Percentiles rank a stretch among this genome's conserved stretches.
Evolutionary conservation across 2,797 vertebrate genomes (phyloP).

Genomic region (Glossophaga mutica): DNA sequence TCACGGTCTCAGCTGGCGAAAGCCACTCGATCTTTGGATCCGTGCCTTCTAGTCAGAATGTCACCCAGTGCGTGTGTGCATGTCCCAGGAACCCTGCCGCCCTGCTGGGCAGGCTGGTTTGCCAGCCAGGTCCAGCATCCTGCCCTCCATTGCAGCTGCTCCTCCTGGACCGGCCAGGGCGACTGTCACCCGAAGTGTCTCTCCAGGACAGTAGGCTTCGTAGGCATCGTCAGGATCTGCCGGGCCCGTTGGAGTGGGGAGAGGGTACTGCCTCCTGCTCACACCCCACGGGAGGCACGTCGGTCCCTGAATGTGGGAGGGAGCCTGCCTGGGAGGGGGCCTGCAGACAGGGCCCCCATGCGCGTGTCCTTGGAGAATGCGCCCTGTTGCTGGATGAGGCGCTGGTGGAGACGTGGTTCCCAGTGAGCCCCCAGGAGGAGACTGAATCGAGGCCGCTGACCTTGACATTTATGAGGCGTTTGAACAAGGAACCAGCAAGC

Average conservation of each 20-base stretch:
- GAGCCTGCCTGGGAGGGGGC: not conserved
- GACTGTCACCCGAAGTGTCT: not conserved
- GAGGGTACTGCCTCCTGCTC: not conserved
- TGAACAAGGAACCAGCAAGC: not conserved
- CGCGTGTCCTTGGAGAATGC: not conserved
- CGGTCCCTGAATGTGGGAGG: not conserved
- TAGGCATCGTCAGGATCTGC: not conserved
- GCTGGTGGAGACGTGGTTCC: not conserved
- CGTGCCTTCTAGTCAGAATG: slow-evolving; percentile 33
- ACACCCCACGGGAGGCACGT: rapidly evolving
- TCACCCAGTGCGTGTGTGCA: not conserved
- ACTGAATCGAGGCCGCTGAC: not conserved
- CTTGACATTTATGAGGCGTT: not conserved
- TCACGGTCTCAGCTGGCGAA: slow-evolving; percentile 41
- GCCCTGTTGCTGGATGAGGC: not conserved
- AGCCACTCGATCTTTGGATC: slow-evolving; percentile 63
- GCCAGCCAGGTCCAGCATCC: not conserved
- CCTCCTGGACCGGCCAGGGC: not conserved
- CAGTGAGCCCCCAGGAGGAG: not conserved
- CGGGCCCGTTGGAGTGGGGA: rapidly evolving
- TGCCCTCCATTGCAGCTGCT: not conserved
- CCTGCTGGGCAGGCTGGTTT: not conserved
- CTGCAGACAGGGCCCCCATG: not conserved
- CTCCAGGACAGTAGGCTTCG: not conserved
- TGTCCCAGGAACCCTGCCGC: not conserved